Evolutionary conservation across 2,888 invertebrate genomes (phyloP), one percentile per base, ranked within the genome.

Genomic region (Acleris sparsana): DNA sequence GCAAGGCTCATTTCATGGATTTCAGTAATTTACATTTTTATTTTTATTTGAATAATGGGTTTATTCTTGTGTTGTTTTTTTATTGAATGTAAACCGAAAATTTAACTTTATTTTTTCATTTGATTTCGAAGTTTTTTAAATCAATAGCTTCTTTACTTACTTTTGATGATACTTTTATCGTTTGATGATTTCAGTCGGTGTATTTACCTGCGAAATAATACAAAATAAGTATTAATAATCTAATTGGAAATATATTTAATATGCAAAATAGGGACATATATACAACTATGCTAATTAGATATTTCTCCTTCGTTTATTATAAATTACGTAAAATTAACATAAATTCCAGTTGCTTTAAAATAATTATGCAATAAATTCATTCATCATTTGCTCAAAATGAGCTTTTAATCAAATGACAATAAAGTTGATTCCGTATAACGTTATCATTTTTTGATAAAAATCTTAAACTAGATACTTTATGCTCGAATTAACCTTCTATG

Each of bases 191-290:
- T 46, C 13, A 39, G 3, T 53, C 9, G 17, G 0, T 6, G n/a
- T 22, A 22, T 39, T 59, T 64, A 64, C 63, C 63, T 64, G 63
- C 5, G 49, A 53, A 53, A 48, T 25, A 53, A 25, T 39, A 13
- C 16, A 18, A n/a, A 1, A 9, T 33, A 33, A 20, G n/a, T 16
- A 52, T 52, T 48, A 58, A 52, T 6, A 46, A 63, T 39, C 48
- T 52, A 48, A 33, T 52, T 52, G 43, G 57, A 57, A 63, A 46
- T 25, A 25, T n/a, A 6, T 29, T 0, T 25, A n/a, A 25, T 16
- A 7, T 2, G 2, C 25, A 7, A n/a, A n/a, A 16, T 25, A 33
- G 33, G 33, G n/a, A n/a, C n/a, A n/a, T n/a, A 53, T 33, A 9
- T 33, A 33, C 53, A 39, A 58, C n/a, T 7, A 39, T 44, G 22